phyloP scores from a whole-genome alignment of 2,797 vertebrate species.

The Amblyopsis hoosieri region DNA sequence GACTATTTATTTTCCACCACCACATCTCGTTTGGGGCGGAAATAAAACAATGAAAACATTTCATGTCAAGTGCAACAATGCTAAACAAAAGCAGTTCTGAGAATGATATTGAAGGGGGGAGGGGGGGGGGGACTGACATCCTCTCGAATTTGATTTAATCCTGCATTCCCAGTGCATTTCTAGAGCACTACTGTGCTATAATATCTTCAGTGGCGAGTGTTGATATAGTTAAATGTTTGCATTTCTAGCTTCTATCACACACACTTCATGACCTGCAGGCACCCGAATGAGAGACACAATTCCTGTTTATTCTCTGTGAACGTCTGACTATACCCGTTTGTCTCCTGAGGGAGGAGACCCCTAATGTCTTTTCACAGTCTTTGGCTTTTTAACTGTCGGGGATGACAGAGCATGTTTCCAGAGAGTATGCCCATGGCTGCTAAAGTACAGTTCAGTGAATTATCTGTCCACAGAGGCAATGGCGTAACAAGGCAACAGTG shows the following conservation, averaged over 20 bases:
- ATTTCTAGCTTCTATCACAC: slow-evolving; percentile 20
- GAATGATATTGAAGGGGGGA: slow-evolving; percentile 31
- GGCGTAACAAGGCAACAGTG: no score
- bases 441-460: neutral
- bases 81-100: slow-evolving; percentile 38
- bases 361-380: slow-evolving; percentile 68
- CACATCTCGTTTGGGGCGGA: slow-evolving; percentile 44
- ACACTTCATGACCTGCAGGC: slow-evolving; percentile 19
- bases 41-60: slow-evolving; percentile 68
- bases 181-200: slow-evolving; percentile 9
- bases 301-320: slow-evolving; percentile 35
- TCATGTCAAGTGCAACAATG: slow-evolving; percentile 46
- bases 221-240: slow-evolving; percentile 3
- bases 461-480: neutral
- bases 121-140: slow-evolving; percentile 24
- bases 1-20: slow-evolving; percentile 50
- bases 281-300: slow-evolving; percentile 31
- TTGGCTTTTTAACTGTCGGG: slow-evolving; percentile 65
- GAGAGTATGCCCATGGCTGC: neutral
- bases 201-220: slow-evolving; percentile 16
- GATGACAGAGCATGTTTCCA: slow-evolving; percentile 60
- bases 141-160: slow-evolving; percentile 20
- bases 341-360: slow-evolving; percentile 32
- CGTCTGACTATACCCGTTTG: slow-evolving; percentile 51
- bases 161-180: slow-evolving; percentile 3